Base-by-base conservation (phyloP, 2,113 vertebrate genomes). In the Corythornis madagascariensis region DNA sequence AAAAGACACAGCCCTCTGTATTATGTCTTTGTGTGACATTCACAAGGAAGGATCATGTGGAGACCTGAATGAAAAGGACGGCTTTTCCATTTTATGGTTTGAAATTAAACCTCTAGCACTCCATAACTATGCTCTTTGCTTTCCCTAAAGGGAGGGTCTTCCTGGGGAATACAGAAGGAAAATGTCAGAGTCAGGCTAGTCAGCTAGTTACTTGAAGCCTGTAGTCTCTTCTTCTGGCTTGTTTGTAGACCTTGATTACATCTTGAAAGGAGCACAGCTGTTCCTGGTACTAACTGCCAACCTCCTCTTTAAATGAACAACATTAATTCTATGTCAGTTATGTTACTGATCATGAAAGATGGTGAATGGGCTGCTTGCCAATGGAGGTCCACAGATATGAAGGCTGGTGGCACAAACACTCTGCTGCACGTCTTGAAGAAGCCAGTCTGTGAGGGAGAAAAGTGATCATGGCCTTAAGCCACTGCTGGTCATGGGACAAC, bases 171-270 rank as follows among this genome's bases (percentile, higher is more conserved):
- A 63, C 69, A 80, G 72, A 90, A 94, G 72, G 79, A 80, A 90
- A 91, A 86, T 67, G 52, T 80, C 75, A 67, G 75, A 79, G 60
- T 65, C 60, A 89, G 85, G 76, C 74, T 55, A 92, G 85, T 85
- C 64, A 91, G 55, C 43, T 91, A 77, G 79, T 91, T 91, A 72
- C 43, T 52, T 7, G 1, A 88, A 91, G 72, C 52, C 67, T 76
- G 77, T 87, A 87, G 78, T 86, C 78, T 92, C 40, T 89, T 92
- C 47, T 75, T 71, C 75, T 91, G 79, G 50, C 60, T 94, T 94
- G 67, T 89, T 91, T 86, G 64, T 66, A 94, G 95, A 92, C 93
- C 88, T 86, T 73, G 82, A 92, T 92, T 94, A 86, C 92, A 90
- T 90, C 72, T 89, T 71, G 56, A 91, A 91, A 95, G 79, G 66